These are phyloP conservation scores for Acanthis flammea DNA, from an alignment of 2,797 vertebrate species.

Conservation along the genomic window DNA sequence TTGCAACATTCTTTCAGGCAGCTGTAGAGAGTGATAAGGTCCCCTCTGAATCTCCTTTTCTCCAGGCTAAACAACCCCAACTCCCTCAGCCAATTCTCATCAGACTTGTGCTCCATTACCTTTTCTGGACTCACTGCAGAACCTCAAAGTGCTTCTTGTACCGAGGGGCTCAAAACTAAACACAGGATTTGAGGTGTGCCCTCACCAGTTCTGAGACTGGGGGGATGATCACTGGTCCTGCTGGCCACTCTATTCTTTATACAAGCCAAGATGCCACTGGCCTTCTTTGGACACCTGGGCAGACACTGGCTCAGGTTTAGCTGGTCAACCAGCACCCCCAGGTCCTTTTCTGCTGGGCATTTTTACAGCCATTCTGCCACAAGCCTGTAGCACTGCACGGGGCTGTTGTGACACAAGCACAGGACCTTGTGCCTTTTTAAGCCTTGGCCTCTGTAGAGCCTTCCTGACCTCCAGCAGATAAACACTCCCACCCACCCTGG, in stretches of 20 bases:
- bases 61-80: neutral
- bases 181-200: too few species aligned
- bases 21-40: neutral
- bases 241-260: neutral
- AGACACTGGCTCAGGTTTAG: rapidly evolving
- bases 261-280: neutral
- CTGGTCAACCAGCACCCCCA: neutral
- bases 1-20: neutral
- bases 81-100: neutral
- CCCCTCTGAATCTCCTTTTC: neutral
- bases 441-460: neutral
- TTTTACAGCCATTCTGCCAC: neutral
- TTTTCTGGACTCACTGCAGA: neutral
- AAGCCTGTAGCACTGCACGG: neutral
- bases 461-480: neutral
- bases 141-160: neutral
- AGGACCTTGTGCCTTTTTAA: too few species aligned
- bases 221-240: too few species aligned
- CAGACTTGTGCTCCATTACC: neutral
- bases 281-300: neutral
- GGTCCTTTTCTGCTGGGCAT: neutral
- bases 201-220: rapidly evolving
- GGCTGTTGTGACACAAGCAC: neutral
- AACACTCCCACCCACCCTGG: too few species aligned
- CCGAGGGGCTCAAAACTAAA: neutral